Evolutionary conservation across 2,113 vertebrate genomes (phyloP), one percentile per base, ranked within the genome.

Genomic region (Hydrochoerus hydrochaeris): DNA sequence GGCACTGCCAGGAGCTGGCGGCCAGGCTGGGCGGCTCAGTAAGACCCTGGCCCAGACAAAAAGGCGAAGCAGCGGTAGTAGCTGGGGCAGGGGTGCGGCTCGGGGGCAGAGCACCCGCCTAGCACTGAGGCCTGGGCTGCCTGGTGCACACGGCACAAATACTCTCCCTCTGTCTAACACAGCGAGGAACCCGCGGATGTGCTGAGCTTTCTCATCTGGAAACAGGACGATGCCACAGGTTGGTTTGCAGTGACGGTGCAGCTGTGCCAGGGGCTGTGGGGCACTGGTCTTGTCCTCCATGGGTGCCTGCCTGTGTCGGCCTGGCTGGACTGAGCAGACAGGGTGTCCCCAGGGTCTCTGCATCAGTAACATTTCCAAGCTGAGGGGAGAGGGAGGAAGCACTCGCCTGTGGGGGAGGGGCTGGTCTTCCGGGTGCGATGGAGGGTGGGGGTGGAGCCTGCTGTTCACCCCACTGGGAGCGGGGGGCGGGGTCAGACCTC

Each of bases 161-260:
- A 57, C 81, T 35, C 30, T 14, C 30, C 14, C 65, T 14, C 32
- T 3, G 3, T 32, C 28, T 32, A 28, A 41, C 9, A 0, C 0
- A 5, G 30, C 6, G 13, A 28, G 54, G 5, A 22, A n/a, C n/a
- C n/a, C 14, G n/a, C 14, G 28, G n/a, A 20, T 1, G 41, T 30
- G 35, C 32, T 49, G n/a, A 38, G 58, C 11, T 52, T 80, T 65
- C 95, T 62, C 82, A 26, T 73, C 71, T 96, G 81, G 75, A 81
- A 65, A 49, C 65, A 52, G 35, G 63, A 73, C 20, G 20, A 41
- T 28, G 35, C 28, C 17, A 52, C 26, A 11, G 26, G 22, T 12
- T 58, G 28, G 6, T 22, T 63, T 69, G 49, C 35, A 38, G 80
- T 77, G 83, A 35, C 44, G 7, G 16, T 0, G 32, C 32, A 13